These are phyloP conservation scores for Callipepla squamata DNA, from an alignment of 2,113 vertebrate species.

Conservation along the genomic window DNA sequence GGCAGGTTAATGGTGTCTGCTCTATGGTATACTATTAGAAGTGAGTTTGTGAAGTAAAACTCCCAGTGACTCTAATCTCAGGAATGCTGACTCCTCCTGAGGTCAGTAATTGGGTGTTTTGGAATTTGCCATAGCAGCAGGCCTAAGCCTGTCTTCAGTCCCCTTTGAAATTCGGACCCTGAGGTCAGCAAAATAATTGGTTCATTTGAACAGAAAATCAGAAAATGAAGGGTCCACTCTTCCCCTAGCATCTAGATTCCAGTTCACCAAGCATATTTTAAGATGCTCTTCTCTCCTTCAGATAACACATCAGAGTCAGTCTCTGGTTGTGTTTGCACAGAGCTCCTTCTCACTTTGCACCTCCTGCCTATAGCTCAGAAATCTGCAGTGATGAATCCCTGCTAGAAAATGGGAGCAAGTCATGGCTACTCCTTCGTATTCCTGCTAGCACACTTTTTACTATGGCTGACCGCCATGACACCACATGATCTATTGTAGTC, in stretches of 20 bases:
- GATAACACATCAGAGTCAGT: slow-evolving; percentile 41
- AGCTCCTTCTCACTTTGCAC: slow-evolving; percentile 1
- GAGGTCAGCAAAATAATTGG: slow-evolving; percentile 82
- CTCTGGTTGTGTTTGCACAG: slow-evolving; percentile 38
- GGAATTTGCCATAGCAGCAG: slow-evolving; percentile 82
- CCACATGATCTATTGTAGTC: neutral
- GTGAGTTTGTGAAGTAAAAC: slow-evolving; percentile 86
- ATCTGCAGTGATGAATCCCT: neutral
- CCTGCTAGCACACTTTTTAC: neutral
- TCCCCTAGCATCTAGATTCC: slow-evolving; percentile 26
- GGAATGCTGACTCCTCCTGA: slow-evolving; percentile 87
- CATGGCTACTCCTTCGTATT: neutral
- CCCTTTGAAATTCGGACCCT: slow-evolving; percentile 82
- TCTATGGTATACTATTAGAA: slow-evolving; percentile 79
- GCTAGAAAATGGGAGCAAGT: neutral
- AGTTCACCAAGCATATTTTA: slow-evolving; percentile 55
- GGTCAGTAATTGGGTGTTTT: slow-evolving; percentile 87
- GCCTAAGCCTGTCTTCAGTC: slow-evolving; percentile 85
- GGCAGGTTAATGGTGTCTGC: slow-evolving; percentile 83
- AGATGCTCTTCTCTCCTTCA: slow-evolving; percentile 57
- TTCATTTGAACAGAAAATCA: slow-evolving; percentile 76
- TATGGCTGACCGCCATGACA: neutral
- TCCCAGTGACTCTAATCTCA: slow-evolving; percentile 85
- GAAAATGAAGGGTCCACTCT: slow-evolving; percentile 72
- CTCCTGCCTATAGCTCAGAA: neutral